phyloP scores from a whole-genome alignment of 2,113 vertebrate genomes.

The Mohoua ochrocephala region DNA sequence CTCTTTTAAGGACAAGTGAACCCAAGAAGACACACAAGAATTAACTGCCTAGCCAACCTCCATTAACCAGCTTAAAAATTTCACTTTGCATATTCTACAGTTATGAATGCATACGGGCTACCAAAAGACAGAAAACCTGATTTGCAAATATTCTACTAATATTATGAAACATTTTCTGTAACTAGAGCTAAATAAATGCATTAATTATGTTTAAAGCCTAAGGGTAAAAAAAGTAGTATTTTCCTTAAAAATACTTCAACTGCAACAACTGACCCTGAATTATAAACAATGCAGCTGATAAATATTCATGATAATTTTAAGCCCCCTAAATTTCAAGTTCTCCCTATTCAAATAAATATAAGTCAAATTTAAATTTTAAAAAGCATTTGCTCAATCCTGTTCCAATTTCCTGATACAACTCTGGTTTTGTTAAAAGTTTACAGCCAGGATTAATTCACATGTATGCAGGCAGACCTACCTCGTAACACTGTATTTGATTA shows the following conservation, averaged over 20 bases:
- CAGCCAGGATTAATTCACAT: not conserved
- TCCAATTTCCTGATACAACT: not conserved
- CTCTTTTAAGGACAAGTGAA: not conserved
- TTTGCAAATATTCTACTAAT: not conserved
- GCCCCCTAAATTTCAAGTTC: not conserved
- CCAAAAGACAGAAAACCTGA: not conserved
- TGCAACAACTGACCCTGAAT: not conserved
- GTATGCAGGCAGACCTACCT: not conserved
- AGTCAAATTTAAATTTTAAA: not conserved
- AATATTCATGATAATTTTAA: not conserved
- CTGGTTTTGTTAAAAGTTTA: not conserved
- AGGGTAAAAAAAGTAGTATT: not conserved
- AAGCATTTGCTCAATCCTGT: not conserved
- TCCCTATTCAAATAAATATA: not conserved
- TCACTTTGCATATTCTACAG: not conserved
- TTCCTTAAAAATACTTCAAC: not conserved
- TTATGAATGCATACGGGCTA: not conserved
- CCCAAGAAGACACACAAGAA: not conserved
- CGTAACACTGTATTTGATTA: not conserved
- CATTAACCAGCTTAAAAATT: not conserved
- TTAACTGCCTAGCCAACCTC: not conserved
- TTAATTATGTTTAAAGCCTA: not conserved
- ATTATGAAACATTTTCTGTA: not conserved
- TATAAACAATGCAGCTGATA: not conserved
- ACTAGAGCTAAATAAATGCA: not conserved